Conservation (phyloP, 1,140 invertebrate genomes). For the Amphibalanus amphitrite region DNA sequence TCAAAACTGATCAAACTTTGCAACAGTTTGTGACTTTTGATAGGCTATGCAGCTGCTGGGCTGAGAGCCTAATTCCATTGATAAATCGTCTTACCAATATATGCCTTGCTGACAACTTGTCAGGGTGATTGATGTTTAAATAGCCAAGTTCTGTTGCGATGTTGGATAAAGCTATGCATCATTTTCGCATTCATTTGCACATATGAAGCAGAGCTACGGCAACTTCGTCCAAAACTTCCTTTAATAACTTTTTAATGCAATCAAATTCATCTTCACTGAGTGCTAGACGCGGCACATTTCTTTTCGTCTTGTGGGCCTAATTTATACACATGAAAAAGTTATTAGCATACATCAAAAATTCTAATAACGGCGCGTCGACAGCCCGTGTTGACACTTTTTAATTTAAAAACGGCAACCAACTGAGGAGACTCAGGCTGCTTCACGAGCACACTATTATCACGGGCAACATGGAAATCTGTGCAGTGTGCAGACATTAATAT, state of each 20-base stretch:
- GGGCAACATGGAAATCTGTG: not conserved
- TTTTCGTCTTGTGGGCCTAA: not conserved
- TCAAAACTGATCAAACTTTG: no score
- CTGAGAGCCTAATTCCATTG: no score
- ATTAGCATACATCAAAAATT: slow-evolving; percentile 2
- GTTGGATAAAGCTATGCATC: not conserved
- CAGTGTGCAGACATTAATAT: not conserved
- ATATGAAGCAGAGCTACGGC: not conserved
- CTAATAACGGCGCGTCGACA: not conserved
- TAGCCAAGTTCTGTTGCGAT: not conserved
- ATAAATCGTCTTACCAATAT: no score
- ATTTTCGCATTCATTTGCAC: slow-evolving; percentile 1
- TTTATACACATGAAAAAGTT: slow-evolving; percentile 1
- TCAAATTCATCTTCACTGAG: not conserved
- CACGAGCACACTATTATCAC: not conserved
- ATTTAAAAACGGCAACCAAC: not conserved
- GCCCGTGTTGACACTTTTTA: not conserved
- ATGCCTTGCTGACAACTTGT: not conserved
- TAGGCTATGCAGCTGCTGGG: no score
- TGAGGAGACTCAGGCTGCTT: not conserved
- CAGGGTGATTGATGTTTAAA: not conserved
- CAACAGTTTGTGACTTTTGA: no score
- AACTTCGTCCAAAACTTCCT: not conserved
- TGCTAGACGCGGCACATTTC: not conserved
- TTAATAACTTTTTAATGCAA: not conserved